A percentile compares a stretch with the other conserved stretches of the same genome.
Evolutionary conservation across 2,888 invertebrate species (phyloP).

Genomic region (Coenonympha glycerion): DNA sequence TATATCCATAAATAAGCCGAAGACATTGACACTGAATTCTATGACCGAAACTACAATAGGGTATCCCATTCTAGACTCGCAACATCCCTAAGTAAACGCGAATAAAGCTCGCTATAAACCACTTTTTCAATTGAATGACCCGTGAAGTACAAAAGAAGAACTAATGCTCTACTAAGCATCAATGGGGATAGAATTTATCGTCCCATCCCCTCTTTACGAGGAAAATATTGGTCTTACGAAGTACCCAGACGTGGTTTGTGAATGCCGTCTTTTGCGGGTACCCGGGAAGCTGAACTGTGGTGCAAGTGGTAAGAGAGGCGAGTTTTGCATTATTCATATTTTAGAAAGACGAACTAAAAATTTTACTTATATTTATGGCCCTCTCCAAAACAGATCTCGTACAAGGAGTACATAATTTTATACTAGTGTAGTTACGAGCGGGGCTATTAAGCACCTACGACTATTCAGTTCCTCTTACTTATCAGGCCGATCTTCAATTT

Average conservation of each 20-base stretch:
- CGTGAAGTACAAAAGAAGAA: constrained; percentile 58
- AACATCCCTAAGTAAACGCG: constrained; percentile 26
- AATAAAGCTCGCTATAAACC: constrained; percentile 50
- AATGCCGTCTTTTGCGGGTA: constrained; percentile 59
- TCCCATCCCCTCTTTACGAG: constrained; percentile 60
- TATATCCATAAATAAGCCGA: constrained; percentile 5
- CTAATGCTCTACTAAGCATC: constrained; percentile 71
- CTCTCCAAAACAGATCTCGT: no score
- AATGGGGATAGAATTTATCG: constrained; percentile 70
- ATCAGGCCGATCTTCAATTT: no score
- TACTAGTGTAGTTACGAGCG: no score
- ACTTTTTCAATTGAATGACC: constrained; percentile 53
- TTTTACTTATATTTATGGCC: no score
- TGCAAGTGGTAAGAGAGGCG: constrained; percentile 30
- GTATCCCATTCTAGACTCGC: constrained; percentile 5
- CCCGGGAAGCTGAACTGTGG: constrained; percentile 31
- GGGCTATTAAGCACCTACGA: no score
- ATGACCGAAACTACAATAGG: constrained; percentile 13
- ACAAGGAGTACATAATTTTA: no score
- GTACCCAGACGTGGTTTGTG: constrained; percentile 69
- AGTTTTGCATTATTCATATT: no score
- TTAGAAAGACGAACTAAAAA: no score
- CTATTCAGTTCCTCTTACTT: no score
- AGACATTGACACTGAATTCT: constrained; percentile 6
- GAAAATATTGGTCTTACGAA: constrained; percentile 73